Percentiles rank a stretch among this genome's conserved stretches.
Conservation (phyloP, 2,888 invertebrate species). For the Lamellibrachia columna region DNA sequence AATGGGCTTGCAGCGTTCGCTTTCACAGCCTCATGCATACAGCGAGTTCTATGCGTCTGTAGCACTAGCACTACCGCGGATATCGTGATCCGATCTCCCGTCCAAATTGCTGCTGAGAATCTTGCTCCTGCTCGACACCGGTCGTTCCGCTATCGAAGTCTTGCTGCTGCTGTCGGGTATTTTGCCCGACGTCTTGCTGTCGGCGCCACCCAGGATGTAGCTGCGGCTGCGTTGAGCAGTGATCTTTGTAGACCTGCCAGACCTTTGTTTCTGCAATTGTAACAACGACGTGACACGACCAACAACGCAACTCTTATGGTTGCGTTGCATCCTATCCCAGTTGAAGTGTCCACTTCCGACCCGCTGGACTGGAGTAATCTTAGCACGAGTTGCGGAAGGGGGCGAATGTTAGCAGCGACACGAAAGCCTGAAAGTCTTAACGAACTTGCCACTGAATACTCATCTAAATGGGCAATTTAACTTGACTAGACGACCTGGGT, state of each 20-base stretch:
- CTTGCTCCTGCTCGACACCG: not conserved
- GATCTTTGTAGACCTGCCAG: not conserved
- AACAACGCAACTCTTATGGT: not conserved
- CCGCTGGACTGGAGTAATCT: not conserved
- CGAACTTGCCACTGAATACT: not conserved
- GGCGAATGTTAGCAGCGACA: not conserved
- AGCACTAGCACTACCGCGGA: not conserved
- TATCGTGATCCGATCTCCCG: not conserved
- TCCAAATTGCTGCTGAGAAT: not conserved
- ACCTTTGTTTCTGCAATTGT: not conserved
- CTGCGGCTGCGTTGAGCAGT: not conserved
- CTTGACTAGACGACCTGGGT: not conserved
- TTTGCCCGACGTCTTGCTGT: not conserved
- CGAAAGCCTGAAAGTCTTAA: not conserved
- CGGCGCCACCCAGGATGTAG: not conserved
- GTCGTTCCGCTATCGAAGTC: not conserved
- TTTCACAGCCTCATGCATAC: not conserved
- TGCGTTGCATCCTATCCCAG: not conserved
- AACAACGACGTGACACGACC: not conserved
- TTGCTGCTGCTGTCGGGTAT: not conserved
- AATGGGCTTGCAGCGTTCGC: not conserved
- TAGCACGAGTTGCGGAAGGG: not conserved
- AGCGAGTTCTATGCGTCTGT: not conserved
- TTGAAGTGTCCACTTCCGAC: not conserved
- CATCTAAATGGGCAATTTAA: not conserved